These are phyloP conservation scores for Steinernema khuongi DNA, from an alignment of 1,140 invertebrate species.

Conservation along the genomic window DNA sequence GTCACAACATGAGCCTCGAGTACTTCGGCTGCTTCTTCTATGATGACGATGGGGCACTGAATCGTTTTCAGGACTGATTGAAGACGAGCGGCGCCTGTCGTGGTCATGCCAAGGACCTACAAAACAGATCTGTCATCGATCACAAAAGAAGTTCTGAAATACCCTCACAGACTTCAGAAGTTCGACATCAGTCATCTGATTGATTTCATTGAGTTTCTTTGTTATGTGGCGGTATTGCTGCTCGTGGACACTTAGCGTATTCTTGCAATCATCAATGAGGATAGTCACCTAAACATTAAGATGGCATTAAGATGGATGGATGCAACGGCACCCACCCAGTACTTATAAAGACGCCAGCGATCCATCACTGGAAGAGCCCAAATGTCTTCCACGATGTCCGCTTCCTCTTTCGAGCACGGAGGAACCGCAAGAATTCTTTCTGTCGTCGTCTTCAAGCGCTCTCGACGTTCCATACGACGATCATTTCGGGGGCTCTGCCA, in stretches of 20 bases:
- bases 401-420: constrained; percentile 39
- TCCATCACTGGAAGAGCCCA: constrained; percentile 49
- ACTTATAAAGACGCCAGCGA: constrained; percentile 59
- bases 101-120: constrained; percentile 73
- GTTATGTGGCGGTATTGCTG: not conserved
- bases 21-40: constrained; percentile 83
- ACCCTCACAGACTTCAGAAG: constrained; percentile 47
- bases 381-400: constrained; percentile 37
- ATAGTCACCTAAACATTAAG: not conserved
- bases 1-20: constrained; percentile 71
- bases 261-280: not conserved
- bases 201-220: constrained; percentile 47
- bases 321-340: too few relatives aligned
- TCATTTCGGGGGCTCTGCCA: too few relatives aligned
- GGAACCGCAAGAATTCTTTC: not conserved
- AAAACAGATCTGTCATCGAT: too few relatives aligned
- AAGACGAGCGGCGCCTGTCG: constrained; percentile 70
- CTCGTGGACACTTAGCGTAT: not conserved
- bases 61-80: constrained; percentile 66
- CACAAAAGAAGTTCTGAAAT: too few relatives aligned
- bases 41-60: constrained; percentile 67
- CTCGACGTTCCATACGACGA: too few relatives aligned
- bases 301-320: constrained; percentile 33
- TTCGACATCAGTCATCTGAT: constrained; percentile 50
- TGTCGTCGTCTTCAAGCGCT: not conserved